Percentiles rank a stretch among this genome's conserved stretches.
These are phyloP conservation scores for Eremophila alpestris DNA, from an alignment of 2,797 vertebrate species.

Conservation along the genomic window DNA sequence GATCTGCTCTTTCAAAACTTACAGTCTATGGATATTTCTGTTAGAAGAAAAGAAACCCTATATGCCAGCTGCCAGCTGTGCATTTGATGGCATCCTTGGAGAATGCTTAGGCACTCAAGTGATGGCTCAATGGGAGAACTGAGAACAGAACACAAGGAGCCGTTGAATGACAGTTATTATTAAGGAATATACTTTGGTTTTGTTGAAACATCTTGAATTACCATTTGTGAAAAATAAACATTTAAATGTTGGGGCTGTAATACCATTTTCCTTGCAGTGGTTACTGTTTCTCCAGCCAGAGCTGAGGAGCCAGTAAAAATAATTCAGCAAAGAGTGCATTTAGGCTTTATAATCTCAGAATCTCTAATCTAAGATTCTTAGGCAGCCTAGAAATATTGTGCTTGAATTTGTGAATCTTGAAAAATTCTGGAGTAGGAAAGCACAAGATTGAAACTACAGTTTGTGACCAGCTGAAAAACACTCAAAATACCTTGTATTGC, in stretches of 20 bases:
- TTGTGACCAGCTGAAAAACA: not conserved
- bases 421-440: not conserved
- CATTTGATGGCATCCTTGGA: not conserved
- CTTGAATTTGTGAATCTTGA: not conserved
- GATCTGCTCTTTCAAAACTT: slow-evolving; percentile 16
- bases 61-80: slow-evolving; percentile 24
- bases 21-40: not conserved
- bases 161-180: not conserved
- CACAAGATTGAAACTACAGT: not conserved
- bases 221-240: not conserved
- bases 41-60: slow-evolving; percentile 2
- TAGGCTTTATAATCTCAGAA: not conserved
- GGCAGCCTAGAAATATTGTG: not conserved
- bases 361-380: not conserved
- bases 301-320: not conserved
- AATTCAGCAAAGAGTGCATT: not conserved
- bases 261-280: not conserved
- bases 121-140: not conserved
- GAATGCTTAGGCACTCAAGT: not conserved
- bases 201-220: slow-evolving; percentile 10
- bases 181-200: slow-evolving; percentile 10
- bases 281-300: not conserved
- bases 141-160: not conserved
- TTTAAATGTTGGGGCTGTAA: not conserved
- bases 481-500: not conserved